phyloP scores from a whole-genome alignment of 2,797 vertebrate species.

The Tauraco hartlaubi region DNA sequence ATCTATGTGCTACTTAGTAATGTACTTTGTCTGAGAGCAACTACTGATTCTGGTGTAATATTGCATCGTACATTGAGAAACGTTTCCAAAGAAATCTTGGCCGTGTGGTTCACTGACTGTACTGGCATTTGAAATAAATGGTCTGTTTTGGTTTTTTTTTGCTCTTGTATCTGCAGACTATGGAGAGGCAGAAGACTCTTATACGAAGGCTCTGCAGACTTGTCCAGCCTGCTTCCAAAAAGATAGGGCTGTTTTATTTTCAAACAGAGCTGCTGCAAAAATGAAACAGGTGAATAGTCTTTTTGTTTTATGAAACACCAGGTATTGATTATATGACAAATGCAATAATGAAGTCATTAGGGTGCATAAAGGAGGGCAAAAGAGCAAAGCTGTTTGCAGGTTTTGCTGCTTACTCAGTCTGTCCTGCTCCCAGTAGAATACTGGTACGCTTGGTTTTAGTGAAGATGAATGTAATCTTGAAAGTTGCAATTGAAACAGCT shows the following conservation, averaged over 20 bases:
- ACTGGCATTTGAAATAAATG: not conserved
- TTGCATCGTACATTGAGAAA: not conserved
- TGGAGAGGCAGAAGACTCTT: slow-evolving; percentile 85
- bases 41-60: not conserved
- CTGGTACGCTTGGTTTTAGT: not conserved
- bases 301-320: not conserved
- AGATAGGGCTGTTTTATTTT: slow-evolving; percentile 91
- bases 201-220: slow-evolving; percentile 84
- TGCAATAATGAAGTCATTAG: not conserved
- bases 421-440: not conserved
- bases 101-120: not conserved
- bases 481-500: not conserved
- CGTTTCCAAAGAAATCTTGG: not conserved
- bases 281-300: slow-evolving; percentile 86
- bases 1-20: not conserved
- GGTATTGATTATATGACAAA: not conserved
- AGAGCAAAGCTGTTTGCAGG: not conserved
- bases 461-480: not conserved
- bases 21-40: not conserved
- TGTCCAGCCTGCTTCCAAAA: slow-evolving; percentile 89
- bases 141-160: not conserved
- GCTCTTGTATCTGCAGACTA: slow-evolving; percentile 81
- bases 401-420: not conserved
- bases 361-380: not conserved
- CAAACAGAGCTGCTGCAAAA: slow-evolving; percentile 93